Evolutionary conservation across 2,113 vertebrate species (phyloP), one percentile per base, ranked within the genome.

Genomic region (Gambusia affinis): DNA sequence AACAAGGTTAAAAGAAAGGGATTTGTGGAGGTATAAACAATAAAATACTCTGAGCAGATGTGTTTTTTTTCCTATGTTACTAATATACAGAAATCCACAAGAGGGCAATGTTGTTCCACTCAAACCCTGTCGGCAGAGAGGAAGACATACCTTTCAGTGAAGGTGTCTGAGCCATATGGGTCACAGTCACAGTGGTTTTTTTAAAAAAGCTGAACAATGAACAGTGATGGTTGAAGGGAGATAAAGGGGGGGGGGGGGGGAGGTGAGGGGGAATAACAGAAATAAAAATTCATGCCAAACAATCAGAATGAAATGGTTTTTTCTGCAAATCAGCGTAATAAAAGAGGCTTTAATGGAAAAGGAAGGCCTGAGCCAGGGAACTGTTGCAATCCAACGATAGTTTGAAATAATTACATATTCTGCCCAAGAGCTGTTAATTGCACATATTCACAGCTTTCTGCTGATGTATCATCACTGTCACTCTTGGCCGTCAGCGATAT

Each of bases 41-140:
- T 67, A 11, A 64, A 60, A 62, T 60, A 39, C 57, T 74, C 6
- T 54, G 2, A 68, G 68, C 39, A 75, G 24, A 66, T 33, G 66
- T 27, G 17, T 47, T 67, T 12, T 27, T n/a, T 27, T 27, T 60
- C 19, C 8, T 27, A 1, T 12, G 28, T 61, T 4, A 33, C 1
- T 10, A 10, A 11, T 28, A 2, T 15, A 44, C 65, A 42, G 10
- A 62, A 51, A 29, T 24, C 78, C 94, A 92, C 74, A 39, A 91
- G 94, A 87, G 91, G 90, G 84, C 91, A 91, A 19, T 93, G 87
- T 92, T 90, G 91, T 22, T 85, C 87, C 83, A 60, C 61, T n/a
- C 33, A 72, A 88, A 28, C 62, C 68, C 28, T 33, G n/a, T 61
- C 51, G 57, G 77, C 76, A 37, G 54, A 5, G 4, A 47, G 70